A percentile compares a stretch with the other conserved stretches of the same genome.
Conservation (phyloP, 2,797 vertebrate species). For the Pristis pectinata region DNA sequence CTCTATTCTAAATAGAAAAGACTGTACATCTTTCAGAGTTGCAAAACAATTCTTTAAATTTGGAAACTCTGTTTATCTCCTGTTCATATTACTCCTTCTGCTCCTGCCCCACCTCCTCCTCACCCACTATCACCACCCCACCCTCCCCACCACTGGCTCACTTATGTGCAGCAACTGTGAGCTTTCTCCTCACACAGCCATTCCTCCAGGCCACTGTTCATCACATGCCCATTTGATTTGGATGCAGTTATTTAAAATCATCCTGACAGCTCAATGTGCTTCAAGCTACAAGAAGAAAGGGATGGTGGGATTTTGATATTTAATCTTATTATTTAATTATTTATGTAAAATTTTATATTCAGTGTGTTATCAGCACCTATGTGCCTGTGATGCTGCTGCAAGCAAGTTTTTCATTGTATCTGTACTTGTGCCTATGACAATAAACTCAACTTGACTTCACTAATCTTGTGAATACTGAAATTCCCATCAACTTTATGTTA, state of each 20-base stretch:
- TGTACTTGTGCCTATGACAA: no score
- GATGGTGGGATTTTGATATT: slow-evolving; percentile 29
- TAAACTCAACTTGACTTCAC: no score
- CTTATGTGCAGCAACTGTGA: slow-evolving; percentile 4
- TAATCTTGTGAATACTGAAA: slow-evolving; percentile 1
- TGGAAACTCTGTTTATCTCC: neutral
- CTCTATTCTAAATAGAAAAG: slow-evolving; percentile 39
- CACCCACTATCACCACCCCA: neutral
- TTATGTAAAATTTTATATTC: no score
- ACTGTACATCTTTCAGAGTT: slow-evolving; percentile 43
- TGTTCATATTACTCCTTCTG: no score
- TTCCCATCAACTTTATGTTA: neutral
- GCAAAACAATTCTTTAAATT: neutral
- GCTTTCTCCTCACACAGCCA: neutral
- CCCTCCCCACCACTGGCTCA: slow-evolving; percentile 39
- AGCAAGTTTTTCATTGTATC: no score
- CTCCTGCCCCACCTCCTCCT: no score
- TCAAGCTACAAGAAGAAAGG: slow-evolving; percentile 25
- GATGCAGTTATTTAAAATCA: slow-evolving; percentile 10
- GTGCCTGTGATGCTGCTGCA: no score
- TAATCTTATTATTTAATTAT: no score
- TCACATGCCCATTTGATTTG: neutral
- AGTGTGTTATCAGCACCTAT: no score
- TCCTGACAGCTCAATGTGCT: slow-evolving; percentile 29
- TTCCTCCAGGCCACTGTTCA: slow-evolving; percentile 26